Conservation (phyloP, 2,797 vertebrate species). For the Smutsia gigantea region DNA sequence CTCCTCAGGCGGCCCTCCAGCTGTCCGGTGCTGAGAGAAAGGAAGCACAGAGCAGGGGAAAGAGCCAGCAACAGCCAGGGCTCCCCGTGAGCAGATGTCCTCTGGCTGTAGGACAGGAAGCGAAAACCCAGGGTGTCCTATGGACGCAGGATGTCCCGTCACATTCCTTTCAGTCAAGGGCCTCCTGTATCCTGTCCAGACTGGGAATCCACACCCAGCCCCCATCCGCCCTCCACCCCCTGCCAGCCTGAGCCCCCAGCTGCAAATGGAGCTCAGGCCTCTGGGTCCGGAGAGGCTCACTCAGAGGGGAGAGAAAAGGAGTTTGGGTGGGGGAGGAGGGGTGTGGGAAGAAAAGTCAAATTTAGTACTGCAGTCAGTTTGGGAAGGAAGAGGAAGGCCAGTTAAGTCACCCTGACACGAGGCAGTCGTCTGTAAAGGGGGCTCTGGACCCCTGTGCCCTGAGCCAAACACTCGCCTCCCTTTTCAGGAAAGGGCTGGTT, state of each 20-base stretch:
- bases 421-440: neutral
- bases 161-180: neutral
- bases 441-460: accelerated
- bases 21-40: neutral
- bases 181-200: neutral
- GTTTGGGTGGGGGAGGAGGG: neutral
- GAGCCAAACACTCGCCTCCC: accelerated
- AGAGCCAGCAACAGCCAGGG: neutral
- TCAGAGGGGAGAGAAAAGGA: neutral
- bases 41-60: neutral
- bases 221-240: neutral
- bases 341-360: no score
- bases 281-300: neutral
- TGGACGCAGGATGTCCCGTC: slow-evolving; percentile 19
- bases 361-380: neutral
- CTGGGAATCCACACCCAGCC: neutral
- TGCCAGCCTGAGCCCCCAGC: neutral
- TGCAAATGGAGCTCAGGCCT: neutral
- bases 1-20: neutral
- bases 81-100: accelerated
- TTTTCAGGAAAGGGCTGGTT: neutral
- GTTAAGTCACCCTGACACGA: neutral
- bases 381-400: neutral
- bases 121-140: neutral
- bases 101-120: slow-evolving; percentile 31